Evolutionary conservation across 2,113 vertebrate genomes (phyloP).

Genomic region (Odocoileus hemionus): DNA sequence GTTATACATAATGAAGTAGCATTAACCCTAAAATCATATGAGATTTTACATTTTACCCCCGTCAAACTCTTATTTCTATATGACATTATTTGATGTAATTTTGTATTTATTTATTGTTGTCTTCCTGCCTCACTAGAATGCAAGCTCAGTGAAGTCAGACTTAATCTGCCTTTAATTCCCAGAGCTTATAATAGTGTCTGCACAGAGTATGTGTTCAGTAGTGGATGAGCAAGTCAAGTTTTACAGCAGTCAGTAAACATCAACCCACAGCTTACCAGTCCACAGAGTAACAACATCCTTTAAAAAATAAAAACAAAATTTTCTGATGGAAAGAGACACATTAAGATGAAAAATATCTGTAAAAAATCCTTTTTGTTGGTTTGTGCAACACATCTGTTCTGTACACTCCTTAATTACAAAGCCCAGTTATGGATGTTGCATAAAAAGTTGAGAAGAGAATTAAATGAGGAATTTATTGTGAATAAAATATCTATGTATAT

Average conservation of each 20-base stretch:
- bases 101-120: neutral
- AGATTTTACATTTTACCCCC: neutral
- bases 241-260: neutral
- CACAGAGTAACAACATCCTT: neutral
- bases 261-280: neutral
- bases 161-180: neutral
- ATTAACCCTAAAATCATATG: neutral
- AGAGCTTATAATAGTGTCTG: neutral
- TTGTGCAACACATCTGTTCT: neutral
- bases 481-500: neutral
- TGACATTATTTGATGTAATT: neutral
- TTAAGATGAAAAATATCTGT: neutral
- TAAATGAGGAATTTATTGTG: neutral
- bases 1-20: neutral
- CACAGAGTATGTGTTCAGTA: neutral
- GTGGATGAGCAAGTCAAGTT: neutral
- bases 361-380: neutral
- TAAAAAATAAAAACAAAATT: neutral
- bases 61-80: neutral
- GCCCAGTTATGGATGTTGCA: neutral
- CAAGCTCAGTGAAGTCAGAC: neutral
- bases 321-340: neutral
- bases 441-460: neutral
- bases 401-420: neutral
- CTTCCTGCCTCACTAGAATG: neutral